phyloP scores from a whole-genome alignment of 1,140 invertebrate species.

The Scaptodrosophila lebanonensis region DNA sequence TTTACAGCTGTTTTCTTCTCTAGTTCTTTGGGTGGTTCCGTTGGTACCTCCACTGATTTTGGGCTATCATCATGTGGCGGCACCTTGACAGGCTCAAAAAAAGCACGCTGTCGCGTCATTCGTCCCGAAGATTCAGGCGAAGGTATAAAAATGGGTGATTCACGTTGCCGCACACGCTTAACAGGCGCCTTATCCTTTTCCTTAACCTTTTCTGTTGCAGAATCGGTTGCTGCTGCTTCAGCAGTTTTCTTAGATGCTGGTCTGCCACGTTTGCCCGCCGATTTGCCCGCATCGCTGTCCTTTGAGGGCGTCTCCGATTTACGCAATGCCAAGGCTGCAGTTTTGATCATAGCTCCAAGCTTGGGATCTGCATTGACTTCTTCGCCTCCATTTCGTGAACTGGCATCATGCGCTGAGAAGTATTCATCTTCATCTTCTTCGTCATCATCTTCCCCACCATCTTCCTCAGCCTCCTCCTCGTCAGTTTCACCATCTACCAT shows the following conservation, averaged over 20 bases:
- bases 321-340: constrained; percentile 10
- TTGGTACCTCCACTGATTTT: not conserved
- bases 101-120: constrained; percentile 71
- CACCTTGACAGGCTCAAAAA: constrained; percentile 76
- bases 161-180: constrained; percentile 59
- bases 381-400: constrained; percentile 49
- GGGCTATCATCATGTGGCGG: constrained; percentile 41
- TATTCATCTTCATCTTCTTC: constrained; percentile 63
- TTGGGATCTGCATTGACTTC: constrained; percentile 7
- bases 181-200: constrained; percentile 48
- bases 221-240: constrained; percentile 2
- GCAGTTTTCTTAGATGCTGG: constrained; percentile 33
- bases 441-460: constrained; percentile 29
- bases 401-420: constrained; percentile 63
- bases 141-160: constrained; percentile 74
- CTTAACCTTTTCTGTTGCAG: constrained; percentile 12
- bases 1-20: constrained; percentile 12
- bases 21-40: not conserved
- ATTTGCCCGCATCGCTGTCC: constrained; percentile 19
- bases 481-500: constrained; percentile 34
- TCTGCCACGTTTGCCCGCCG: constrained; percentile 32
- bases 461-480: constrained; percentile 9
- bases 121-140: constrained; percentile 69
- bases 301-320: constrained; percentile 33
- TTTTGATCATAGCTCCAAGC: too few species aligned